Conservation (phyloP, 2,113 vertebrate genomes). For the Lasiurus borealis region DNA sequence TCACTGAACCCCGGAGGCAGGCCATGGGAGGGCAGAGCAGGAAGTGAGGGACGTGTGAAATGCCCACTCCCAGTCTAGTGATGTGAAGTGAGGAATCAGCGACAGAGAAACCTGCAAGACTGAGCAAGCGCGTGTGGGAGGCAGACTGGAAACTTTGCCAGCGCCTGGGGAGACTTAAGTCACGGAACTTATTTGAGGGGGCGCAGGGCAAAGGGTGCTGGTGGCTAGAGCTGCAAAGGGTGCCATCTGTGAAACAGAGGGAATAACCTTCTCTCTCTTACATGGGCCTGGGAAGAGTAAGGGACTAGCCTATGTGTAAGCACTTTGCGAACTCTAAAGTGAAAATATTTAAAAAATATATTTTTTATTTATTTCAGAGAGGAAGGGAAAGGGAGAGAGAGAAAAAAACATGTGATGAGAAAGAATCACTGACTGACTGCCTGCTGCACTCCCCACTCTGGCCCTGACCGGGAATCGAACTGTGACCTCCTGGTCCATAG, state of each 20-base stretch:
- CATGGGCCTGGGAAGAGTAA: accelerated
- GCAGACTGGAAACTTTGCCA: neutral
- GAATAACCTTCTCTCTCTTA: neutral
- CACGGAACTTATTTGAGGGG: neutral
- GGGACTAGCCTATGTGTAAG: neutral
- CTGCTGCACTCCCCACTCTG: too few relatives aligned
- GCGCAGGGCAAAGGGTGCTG: neutral
- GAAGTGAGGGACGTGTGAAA: neutral
- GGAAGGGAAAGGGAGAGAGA: too few relatives aligned
- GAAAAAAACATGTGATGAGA: too few relatives aligned
- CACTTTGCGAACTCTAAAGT: neutral
- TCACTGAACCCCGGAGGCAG: neutral
- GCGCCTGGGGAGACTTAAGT: neutral
- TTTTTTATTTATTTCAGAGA: too few relatives aligned
- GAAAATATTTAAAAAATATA: too few relatives aligned
- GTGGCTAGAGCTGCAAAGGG: neutral
- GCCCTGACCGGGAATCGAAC: too few relatives aligned
- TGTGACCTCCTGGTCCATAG: too few relatives aligned
- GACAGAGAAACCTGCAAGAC: neutral
- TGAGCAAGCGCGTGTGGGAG: neutral
- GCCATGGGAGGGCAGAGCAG: accelerated
- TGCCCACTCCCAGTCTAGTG: neutral
- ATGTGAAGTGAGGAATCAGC: neutral
- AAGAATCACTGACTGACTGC: too few relatives aligned
- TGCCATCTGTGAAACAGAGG: too few relatives aligned